Base-by-base conservation (phyloP, 2,113 vertebrate genomes). In the Scytalopus superciliaris region DNA sequence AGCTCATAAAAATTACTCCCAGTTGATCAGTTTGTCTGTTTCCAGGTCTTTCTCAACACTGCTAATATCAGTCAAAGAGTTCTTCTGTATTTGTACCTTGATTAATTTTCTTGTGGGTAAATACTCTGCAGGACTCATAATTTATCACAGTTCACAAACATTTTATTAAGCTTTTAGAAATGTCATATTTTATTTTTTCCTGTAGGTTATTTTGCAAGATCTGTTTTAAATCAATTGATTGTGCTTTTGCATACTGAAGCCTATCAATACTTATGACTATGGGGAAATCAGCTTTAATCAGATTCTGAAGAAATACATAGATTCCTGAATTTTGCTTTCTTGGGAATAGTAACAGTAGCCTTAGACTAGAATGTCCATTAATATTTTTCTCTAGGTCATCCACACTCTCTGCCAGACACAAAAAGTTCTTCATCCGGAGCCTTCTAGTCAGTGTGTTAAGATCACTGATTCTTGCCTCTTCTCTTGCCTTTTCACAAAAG, bases 1-100 rank as follows among this genome's bases (percentile, higher is more conserved):
- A 67, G 14, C 19, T 75, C 16, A 19, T 3, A 3, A 56, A 50
- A 80, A 30, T 0, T 0, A 27, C 10, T 62, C 9, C 17, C 35
- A 53, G 12, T 7, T 62, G 9, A n/a, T 22, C 9, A 12, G 10
- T 60, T 39, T 49, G 14, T 52, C 21, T 27, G 30, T 73, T 83
- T 70, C 52, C 35, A n/a, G 33, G 17, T 60, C 24, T 79, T 89
- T 30, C 30, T 91, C 31, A 57, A 12, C n/a, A 49, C 25, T 30
- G 18, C 23, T 25, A n/a, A 13, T 52, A 59, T 50, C 12, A 52
- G 6, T 60, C 12, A 42, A 55, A 74, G 28, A 89, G 4, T 59
- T 57, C 10, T 37, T 93, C 53, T 31, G 3, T 68, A 42, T 47
- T 31, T 86, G 13, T 59, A 55, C 47, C 35, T 81, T 70, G 16